Percentiles rank a stretch among this genome's conserved stretches.
These are phyloP conservation scores for Cettia cetti DNA, from an alignment of 2,113 vertebrate genomes.

Conservation along the genomic window DNA sequence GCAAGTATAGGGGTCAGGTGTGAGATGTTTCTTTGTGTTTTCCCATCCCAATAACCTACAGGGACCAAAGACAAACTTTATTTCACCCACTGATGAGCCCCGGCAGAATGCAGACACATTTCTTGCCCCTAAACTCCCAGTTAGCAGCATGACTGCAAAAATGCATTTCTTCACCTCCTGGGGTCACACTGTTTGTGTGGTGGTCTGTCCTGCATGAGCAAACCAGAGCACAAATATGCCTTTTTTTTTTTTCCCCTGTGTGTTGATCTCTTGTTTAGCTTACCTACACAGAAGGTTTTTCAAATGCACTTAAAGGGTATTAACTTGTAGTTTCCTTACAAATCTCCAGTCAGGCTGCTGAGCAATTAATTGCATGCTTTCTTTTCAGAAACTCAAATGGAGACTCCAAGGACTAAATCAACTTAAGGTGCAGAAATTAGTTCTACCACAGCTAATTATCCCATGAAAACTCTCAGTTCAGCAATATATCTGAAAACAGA, in stretches of 20 bases:
- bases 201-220: neutral
- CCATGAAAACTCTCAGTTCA: constrained; percentile 28
- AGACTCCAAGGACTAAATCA: constrained; percentile 18
- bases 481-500: constrained; percentile 25
- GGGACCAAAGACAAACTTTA: neutral
- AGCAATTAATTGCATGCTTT: neutral
- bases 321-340: constrained; percentile 23
- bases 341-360: neutral
- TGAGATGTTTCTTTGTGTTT: neutral
- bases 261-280: neutral
- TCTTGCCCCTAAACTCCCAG: neutral
- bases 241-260: neutral
- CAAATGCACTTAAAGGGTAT: neutral
- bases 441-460: constrained; percentile 37
- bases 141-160: neutral
- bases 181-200: rapidly evolving
- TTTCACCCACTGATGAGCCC: neutral
- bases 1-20: neutral
- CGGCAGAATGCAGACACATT: neutral
- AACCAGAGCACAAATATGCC: neutral
- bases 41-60: too few species aligned
- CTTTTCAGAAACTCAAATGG: neutral
- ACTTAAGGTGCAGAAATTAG: constrained; percentile 30
- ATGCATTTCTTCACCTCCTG: neutral
- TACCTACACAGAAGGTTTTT: neutral